A percentile compares a stretch with the other conserved stretches of the same genome.
Conservation (phyloP, 2,888 invertebrate genomes). For the Lordiphosa andalusiaca region DNA sequence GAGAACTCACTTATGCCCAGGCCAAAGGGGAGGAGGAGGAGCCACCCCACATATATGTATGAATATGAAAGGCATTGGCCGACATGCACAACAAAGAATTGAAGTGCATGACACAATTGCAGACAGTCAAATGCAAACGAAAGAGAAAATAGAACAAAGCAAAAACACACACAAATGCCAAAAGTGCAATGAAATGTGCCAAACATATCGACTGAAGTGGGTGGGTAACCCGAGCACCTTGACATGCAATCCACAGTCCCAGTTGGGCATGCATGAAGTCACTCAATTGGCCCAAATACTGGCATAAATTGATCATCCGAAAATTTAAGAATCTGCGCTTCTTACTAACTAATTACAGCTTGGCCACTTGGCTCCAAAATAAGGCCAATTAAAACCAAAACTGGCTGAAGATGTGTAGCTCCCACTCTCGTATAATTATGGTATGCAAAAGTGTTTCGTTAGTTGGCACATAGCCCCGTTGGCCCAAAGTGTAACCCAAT, state of each 20-base stretch:
- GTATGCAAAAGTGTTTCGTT: conserved; percentile 48
- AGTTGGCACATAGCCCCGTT: conserved; percentile 43
- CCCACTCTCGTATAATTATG: conserved; percentile 31
- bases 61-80: conserved; percentile 18
- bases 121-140: conserved; percentile 9
- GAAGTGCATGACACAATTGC: conserved; percentile 36
- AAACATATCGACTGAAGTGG: conserved; percentile 1
- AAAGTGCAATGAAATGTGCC: conserved; percentile 5
- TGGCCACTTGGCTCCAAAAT: conserved; percentile 4
- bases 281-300: no score
- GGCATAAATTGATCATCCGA: no score
- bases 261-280: not conserved
- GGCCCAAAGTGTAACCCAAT: conserved; percentile 68
- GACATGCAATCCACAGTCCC: conserved; percentile 28
- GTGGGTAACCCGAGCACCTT: conserved; percentile 24
- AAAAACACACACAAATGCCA: not conserved
- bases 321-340: not conserved
- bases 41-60: no score
- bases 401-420: not conserved
- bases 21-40: no score
- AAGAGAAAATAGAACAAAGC: not conserved
- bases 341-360: not conserved
- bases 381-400: conserved; percentile 33
- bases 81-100: conserved; percentile 12
- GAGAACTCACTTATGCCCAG: conserved; percentile 15